Evolutionary conservation across 2,797 vertebrate species (phyloP).

Genomic region (Eupleurogrammus muticus): DNA sequence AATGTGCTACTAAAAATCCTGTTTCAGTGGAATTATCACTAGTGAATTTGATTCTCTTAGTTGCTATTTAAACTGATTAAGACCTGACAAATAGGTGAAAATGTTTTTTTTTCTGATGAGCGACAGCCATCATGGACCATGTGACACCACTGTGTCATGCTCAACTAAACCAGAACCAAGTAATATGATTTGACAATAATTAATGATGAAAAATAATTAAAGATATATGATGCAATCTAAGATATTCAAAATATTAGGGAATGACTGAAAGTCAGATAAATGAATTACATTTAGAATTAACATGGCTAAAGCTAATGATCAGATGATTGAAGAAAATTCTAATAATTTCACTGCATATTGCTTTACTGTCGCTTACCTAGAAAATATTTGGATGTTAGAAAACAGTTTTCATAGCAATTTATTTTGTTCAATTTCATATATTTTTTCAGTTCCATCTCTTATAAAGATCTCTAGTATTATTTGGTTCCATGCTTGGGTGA

Average conservation of each 20-base stretch:
- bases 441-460: neutral
- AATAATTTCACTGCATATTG: neutral
- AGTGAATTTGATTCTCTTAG: no score
- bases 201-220: no score
- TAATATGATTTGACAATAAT: no score
- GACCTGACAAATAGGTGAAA: no score
- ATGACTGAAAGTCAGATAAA: neutral
- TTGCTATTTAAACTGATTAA: no score
- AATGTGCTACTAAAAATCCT: no score
- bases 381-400: no score
- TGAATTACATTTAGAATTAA: neutral
- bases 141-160: no score
- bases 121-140: no score
- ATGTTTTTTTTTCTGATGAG: no score
- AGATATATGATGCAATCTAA: neutral
- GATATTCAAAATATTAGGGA: neutral
- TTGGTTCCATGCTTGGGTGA: neutral
- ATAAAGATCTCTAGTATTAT: neutral
- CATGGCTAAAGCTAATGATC: neutral
- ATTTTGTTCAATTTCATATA: neutral
- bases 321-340: neutral
- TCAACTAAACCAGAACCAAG: no score
- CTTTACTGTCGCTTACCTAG: conserved; percentile 9
- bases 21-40: no score
- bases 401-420: neutral